Evolutionary conservation across 2,888 invertebrate genomes (phyloP).

Genomic region (Scaptomyza flava): DNA sequence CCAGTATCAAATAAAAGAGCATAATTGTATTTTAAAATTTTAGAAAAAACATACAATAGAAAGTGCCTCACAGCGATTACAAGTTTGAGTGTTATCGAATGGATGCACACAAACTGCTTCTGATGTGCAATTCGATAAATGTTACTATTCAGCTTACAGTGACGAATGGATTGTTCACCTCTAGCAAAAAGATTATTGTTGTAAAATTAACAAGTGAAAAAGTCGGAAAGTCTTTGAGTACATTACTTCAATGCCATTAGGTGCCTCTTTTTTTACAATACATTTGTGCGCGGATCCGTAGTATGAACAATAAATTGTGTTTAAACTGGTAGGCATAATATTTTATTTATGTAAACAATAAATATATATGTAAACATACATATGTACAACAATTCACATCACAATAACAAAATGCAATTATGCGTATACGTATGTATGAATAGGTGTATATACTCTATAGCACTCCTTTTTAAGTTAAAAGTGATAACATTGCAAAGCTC

Average conservation of each 20-base stretch:
- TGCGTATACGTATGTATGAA: constrained; percentile 1
- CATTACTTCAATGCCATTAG: constrained; percentile 27
- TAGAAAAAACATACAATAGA: neutral
- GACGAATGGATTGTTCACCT: constrained; percentile 9
- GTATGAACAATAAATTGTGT: constrained; percentile 26
- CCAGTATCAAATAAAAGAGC: too few species aligned
- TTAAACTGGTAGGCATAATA: constrained; percentile 16
- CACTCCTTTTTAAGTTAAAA: constrained; percentile 5
- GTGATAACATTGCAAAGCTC: constrained; percentile 24
- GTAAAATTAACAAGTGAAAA: constrained; percentile 37
- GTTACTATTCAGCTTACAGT: constrained; percentile 6
- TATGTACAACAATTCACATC: constrained; percentile 4
- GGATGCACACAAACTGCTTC: neutral
- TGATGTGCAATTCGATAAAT: constrained; percentile 6
- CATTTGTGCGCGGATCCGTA: constrained; percentile 15
- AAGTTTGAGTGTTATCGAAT: neutral
- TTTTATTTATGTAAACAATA: constrained; percentile 4
- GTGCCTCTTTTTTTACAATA: constrained; percentile 28
- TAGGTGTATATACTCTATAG: neutral
- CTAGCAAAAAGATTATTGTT: constrained; percentile 20
- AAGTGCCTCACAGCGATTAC: neutral
- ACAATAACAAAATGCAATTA: constrained; percentile 23
- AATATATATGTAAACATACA: constrained; percentile 1
- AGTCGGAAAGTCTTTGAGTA: constrained; percentile 23
- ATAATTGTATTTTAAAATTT: too few species aligned